Percentiles rank a stretch among this genome's conserved stretches.
phyloP scores from a whole-genome alignment of 2,113 vertebrate species.

The Petrocephalus microphthalmus region DNA sequence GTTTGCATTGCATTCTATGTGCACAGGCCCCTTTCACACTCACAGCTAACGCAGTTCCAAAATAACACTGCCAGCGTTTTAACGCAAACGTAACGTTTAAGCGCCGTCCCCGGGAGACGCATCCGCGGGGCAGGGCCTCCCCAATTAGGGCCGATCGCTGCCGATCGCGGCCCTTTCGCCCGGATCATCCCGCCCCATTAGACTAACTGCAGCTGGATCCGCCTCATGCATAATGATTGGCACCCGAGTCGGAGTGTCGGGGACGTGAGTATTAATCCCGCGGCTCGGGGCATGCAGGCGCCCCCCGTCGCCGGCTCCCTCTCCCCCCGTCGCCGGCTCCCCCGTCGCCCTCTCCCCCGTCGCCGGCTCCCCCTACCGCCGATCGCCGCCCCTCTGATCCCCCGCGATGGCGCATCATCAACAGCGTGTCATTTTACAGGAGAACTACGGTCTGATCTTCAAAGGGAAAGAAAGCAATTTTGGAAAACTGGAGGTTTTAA shows the following conservation, averaged over 20 bases:
- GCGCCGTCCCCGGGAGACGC: not conserved
- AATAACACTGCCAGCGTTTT: not conserved
- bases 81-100: not conserved
- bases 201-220: constrained; percentile 42
- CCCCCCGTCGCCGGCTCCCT: constrained; percentile 31
- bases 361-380: constrained; percentile 32
- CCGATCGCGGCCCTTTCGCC: constrained; percentile 25
- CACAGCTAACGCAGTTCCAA: not conserved
- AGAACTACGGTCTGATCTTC: constrained; percentile 27
- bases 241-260: constrained; percentile 44
- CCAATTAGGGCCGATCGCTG: constrained; percentile 36
- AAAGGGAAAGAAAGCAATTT: constrained; percentile 33
- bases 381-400: constrained; percentile 30
- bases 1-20: not conserved
- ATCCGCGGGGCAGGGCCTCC: not conserved
- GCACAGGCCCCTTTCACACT: not conserved
- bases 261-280: constrained; percentile 46
- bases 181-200: constrained; percentile 36
- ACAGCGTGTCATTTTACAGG: constrained; percentile 38
- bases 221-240: constrained; percentile 43
- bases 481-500: constrained; percentile 22
- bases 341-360: too few relatives aligned
- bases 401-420: constrained; percentile 29
- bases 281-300: constrained; percentile 32
- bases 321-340: constrained; percentile 32